Base-by-base conservation (phyloP, 1,140 invertebrate species). In the Drosophila auraria region DNA sequence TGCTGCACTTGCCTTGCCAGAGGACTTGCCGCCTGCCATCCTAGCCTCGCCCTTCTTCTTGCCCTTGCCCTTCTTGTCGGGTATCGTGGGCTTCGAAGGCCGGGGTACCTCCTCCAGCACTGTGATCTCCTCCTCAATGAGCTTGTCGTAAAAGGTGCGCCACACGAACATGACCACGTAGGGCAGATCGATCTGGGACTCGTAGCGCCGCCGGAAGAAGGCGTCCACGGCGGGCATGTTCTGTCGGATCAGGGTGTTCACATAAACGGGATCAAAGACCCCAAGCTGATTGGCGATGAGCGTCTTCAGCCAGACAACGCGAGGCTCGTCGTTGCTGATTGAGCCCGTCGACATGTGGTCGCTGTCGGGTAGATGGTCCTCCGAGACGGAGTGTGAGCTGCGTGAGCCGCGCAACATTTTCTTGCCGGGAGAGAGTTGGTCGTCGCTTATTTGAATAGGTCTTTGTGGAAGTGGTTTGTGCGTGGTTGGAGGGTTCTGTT, bases 41-140 rank as follows among this genome's bases (percentile, higher is more conserved):
- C 70, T n/a, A n/a, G 58, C 83, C 58, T 76, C 92, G 8, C 80
- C 87, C 40, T 80, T 92, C 33, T 92, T 92, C 45, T 91, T 92
- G 17, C 92, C 92, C 42, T 87, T 92, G 5, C 83, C 90, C 79
- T 91, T 91, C 27, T 92, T 91, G 14, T 92, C 82, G 17, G 78
- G 63, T 27, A 77, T 53, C 0, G 47, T 40, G 9, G 70, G 61
- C 20, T 40, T 40, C 7, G 82, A 64, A 7, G 84, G 83, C 0
- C 76, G 80, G 14, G 75, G 82, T 69, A 77, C 94, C 93, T 95
- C 94, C 81, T 95, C 94, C 80, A 94, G 93, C 58, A 94, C 93
- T 0, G 93, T 87, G 20, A 95, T 92, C 91, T 95, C 94, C 83
- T 95, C 94, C 76, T 95, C 94, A 27, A 94, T 78, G 6, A 94